These are phyloP conservation scores for Drosophila repletoides DNA, from an alignment of 1,140 invertebrate species.

Conservation along the genomic window DNA sequence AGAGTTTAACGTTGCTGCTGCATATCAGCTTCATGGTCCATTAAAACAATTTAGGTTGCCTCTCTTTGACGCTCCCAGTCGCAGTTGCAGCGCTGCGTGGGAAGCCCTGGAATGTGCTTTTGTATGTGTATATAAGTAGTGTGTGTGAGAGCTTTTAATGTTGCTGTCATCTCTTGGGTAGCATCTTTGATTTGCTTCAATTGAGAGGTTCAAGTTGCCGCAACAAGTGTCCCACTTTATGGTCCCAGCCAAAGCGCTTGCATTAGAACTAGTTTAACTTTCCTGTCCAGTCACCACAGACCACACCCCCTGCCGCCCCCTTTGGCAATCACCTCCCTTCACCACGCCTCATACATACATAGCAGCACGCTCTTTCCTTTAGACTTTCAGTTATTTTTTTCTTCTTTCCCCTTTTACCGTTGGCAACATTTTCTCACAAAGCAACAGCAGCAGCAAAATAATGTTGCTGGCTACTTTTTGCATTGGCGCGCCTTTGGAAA, in stretches of 20 bases:
- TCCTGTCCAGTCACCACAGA: constrained; percentile 53
- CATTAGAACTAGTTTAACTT: constrained; percentile 76
- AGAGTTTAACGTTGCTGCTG: constrained; percentile 62
- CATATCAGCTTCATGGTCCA: constrained; percentile 71
- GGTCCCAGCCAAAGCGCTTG: constrained; percentile 16
- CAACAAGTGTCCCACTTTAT: constrained; percentile 78
- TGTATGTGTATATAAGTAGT: neutral
- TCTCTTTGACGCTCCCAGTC: constrained; percentile 41
- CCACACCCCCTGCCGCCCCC: constrained; percentile 24
- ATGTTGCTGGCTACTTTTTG: constrained; percentile 55
- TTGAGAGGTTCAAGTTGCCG: constrained; percentile 55
- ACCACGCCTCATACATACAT: no score
- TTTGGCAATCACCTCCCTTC: neutral
- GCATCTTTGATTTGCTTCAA: constrained; percentile 55
- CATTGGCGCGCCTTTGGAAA: constrained; percentile 73
- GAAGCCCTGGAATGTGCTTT: constrained; percentile 47
- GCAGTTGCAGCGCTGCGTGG: constrained; percentile 62
- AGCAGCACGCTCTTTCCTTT: constrained; percentile 51
- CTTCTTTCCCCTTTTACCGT: constrained; percentile 58
- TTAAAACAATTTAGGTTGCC: constrained; percentile 77
- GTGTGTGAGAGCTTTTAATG: constrained; percentile 17
- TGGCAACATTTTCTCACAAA: constrained; percentile 76
- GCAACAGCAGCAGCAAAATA: constrained; percentile 40
- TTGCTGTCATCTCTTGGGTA: constrained; percentile 39
- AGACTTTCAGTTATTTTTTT: constrained; percentile 49